Percentiles rank a stretch among this genome's conserved stretches.
These are phyloP conservation scores for Pemphredon lugubris DNA, from an alignment of 2,888 invertebrate species.

Conservation along the genomic window DNA sequence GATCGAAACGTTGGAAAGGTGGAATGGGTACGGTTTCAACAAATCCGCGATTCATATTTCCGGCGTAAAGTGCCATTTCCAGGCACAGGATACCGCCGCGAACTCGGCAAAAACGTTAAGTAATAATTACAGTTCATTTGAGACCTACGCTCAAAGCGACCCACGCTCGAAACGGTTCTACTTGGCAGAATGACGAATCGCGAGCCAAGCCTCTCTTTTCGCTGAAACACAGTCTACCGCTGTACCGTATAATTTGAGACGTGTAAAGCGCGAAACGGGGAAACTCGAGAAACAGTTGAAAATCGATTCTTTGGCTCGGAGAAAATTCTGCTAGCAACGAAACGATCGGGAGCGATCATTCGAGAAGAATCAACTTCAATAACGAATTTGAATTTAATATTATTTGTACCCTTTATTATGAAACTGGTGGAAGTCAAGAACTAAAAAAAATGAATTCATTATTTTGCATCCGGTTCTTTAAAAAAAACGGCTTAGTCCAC, in stretches of 20 bases:
- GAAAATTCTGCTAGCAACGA: too few species aligned
- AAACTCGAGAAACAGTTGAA: background rate
- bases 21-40: background rate
- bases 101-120: slow-evolving; percentile 2
- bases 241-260: too few species aligned
- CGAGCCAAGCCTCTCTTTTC: slow-evolving; percentile 23
- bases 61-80: background rate
- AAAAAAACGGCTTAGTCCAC: too few species aligned
- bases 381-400: too few species aligned
- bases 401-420: too few species aligned
- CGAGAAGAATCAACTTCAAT: too few species aligned
- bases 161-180: slow-evolving; percentile 20
- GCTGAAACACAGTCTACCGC: background rate
- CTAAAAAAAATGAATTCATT: too few species aligned
- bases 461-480: too few species aligned
- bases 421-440: too few species aligned
- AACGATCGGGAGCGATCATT: too few species aligned
- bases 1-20: background rate
- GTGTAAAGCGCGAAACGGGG: background rate
- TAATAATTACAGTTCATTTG: slow-evolving; percentile 35
- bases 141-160: slow-evolving; percentile 19
- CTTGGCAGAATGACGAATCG: slow-evolving; percentile 33
- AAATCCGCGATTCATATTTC: background rate
- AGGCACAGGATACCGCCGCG: background rate
- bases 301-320: too few species aligned